These are phyloP conservation scores for Drosophila suzukii DNA, from an alignment of 1,140 invertebrate species.

Conservation along the genomic window DNA sequence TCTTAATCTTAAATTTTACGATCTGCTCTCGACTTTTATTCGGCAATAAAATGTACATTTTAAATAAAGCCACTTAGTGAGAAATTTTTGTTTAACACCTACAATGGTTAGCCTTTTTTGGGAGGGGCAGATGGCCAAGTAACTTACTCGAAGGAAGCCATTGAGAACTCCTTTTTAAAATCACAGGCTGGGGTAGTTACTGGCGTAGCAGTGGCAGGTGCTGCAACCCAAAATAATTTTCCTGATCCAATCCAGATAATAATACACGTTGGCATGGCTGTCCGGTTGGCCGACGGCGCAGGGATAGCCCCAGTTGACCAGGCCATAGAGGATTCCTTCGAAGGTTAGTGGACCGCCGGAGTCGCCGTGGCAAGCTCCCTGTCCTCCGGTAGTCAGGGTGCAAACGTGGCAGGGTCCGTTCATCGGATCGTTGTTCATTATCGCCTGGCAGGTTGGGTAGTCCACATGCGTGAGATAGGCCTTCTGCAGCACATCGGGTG, in stretches of 20 bases:
- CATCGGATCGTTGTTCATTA: conserved; percentile 42
- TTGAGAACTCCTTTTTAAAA: background rate
- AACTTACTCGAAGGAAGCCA: background rate
- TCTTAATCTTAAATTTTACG: too few relatives aligned
- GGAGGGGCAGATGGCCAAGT: background rate
- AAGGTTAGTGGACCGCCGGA: conserved; percentile 84
- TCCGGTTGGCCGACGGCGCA: conserved; percentile 85
- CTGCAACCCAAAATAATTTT: conserved; percentile 36
- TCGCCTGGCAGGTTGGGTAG: conserved; percentile 61
- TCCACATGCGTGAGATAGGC: conserved; percentile 68
- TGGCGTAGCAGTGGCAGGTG: conserved; percentile 68
- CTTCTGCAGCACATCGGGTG: conserved; percentile 74
- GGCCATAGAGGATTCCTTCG: conserved; percentile 81
- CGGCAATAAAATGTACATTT: background rate
- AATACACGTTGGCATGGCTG: conserved; percentile 62
- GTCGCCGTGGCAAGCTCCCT: conserved; percentile 86
- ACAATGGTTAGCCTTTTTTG: background rate
- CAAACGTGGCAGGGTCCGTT: conserved; percentile 85
- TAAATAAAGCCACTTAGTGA: background rate
- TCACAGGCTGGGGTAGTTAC: conserved; percentile 54
- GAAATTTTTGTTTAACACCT: background rate
- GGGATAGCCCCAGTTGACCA: conserved; percentile 86
- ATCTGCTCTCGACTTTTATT: background rate
- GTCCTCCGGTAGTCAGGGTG: conserved; percentile 86
- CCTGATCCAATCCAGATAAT: conserved; percentile 62